Conservation (phyloP, 2,113 vertebrate species). For the Tenebrosternarchus preto region DNA sequence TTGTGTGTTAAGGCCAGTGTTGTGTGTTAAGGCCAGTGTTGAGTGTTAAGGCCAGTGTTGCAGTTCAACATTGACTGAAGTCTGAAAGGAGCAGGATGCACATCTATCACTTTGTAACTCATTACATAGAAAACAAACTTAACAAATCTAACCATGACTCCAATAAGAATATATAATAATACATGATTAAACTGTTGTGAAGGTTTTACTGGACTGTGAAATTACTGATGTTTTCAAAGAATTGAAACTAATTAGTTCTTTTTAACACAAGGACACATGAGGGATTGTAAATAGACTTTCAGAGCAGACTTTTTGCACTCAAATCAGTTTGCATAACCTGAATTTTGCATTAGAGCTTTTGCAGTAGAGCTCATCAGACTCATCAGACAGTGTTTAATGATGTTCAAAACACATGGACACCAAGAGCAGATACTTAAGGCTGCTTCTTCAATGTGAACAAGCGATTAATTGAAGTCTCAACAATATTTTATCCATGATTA, state of each 20-base stretch:
- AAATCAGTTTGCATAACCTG: neutral
- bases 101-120: neutral
- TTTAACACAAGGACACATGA: neutral
- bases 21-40: no score
- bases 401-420: neutral
- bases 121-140: no score
- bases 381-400: neutral
- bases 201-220: constrained; percentile 14
- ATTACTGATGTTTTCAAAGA: constrained; percentile 11
- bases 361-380: no score
- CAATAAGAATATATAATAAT: neutral
- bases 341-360: no score
- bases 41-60: no score
- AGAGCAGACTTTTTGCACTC: neutral
- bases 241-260: constrained; percentile 1
- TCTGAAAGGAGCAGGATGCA: neutral
- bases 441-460: no score
- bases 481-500: neutral
- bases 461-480: no score
- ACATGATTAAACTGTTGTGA: neutral
- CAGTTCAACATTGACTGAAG: no score
- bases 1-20: no score
- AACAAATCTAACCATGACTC: neutral
- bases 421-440: no score
- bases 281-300: neutral